Percentiles rank a stretch among this genome's conserved stretches.
phyloP scores from a whole-genome alignment of 2,888 invertebrate genomes.

The Megamerina dolium region DNA sequence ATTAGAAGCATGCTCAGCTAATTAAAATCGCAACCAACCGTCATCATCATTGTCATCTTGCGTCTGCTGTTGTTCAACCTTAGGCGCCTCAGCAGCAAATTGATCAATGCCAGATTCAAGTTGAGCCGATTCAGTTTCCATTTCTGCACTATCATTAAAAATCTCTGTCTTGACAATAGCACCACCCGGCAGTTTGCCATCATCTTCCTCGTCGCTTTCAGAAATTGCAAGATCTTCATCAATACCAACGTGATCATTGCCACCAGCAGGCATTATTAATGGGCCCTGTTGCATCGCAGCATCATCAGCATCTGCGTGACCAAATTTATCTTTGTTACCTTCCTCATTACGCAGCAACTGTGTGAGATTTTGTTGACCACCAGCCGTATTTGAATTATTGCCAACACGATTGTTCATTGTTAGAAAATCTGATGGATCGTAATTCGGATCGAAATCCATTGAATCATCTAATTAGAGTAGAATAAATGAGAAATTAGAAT shows the following conservation, averaged over 20 bases:
- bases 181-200: conserved; percentile 27
- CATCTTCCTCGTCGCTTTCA: conserved; percentile 63
- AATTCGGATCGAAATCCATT: conserved; percentile 72
- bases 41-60: conserved; percentile 33
- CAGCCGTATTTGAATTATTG: conserved; percentile 20
- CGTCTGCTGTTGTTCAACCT: conserved; percentile 13
- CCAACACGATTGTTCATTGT: conserved; percentile 50
- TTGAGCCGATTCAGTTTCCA: conserved; percentile 17
- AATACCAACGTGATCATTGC: conserved; percentile 55
- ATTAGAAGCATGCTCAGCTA: no score
- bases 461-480: conserved; percentile 55
- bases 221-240: conserved; percentile 71
- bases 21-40: conserved; percentile 38
- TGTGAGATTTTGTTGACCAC: conserved; percentile 20
- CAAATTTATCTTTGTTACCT: conserved; percentile 28
- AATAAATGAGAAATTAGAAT: background rate
- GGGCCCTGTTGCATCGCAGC: conserved; percentile 21
- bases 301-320: conserved; percentile 23
- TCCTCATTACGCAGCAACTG: conserved; percentile 33
- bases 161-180: conserved; percentile 30
- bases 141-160: conserved; percentile 22
- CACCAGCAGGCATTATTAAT: conserved; percentile 34
- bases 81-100: conserved; percentile 14
- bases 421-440: conserved; percentile 81
- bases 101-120: conserved; percentile 8